Percentiles rank a stretch among this genome's conserved stretches.
These are phyloP conservation scores for Machaerirhynchus nigripectus DNA, from an alignment of 2,113 vertebrate species.

Conservation along the genomic window DNA sequence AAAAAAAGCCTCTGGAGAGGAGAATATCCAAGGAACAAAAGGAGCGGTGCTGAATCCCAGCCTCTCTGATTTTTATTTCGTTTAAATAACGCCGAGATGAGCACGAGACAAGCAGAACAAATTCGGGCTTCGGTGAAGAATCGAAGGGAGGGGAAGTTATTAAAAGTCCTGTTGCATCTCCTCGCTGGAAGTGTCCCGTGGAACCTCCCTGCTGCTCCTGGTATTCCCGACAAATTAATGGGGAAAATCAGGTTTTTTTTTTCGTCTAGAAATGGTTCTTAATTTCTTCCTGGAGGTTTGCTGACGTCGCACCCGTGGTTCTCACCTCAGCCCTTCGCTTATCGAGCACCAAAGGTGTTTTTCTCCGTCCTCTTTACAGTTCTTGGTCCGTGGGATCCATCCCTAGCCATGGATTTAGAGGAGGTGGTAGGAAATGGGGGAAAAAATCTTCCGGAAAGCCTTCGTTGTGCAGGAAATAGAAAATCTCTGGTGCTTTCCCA, in stretches of 20 bases:
- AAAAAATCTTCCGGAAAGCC: neutral
- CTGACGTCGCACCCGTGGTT: rapidly evolving
- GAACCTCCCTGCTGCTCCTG: neutral
- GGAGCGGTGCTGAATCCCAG: neutral
- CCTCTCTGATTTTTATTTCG: neutral
- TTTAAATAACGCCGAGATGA: neutral
- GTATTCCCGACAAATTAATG: neutral
- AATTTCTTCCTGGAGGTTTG: neutral
- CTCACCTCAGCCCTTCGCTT: neutral
- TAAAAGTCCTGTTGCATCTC: neutral
- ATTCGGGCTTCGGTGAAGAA: rapidly evolving
- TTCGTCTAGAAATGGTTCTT: rapidly evolving
- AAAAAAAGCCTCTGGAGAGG: neutral
- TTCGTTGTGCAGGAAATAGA: rapidly evolving
- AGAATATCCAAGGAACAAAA: neutral
- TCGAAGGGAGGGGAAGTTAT: neutral
- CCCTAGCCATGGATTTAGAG: neutral
- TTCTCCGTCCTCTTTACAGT: rapidly evolving
- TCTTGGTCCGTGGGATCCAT: neutral
- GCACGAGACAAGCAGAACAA: neutral
- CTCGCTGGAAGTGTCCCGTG: neutral
- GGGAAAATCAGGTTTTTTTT: neutral
- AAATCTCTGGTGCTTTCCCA: rapidly evolving
- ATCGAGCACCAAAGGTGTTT: rapidly evolving
- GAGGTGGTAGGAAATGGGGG: neutral